Conservation (phyloP, 1,140 invertebrate species). For the Orchesella cincta region DNA sequence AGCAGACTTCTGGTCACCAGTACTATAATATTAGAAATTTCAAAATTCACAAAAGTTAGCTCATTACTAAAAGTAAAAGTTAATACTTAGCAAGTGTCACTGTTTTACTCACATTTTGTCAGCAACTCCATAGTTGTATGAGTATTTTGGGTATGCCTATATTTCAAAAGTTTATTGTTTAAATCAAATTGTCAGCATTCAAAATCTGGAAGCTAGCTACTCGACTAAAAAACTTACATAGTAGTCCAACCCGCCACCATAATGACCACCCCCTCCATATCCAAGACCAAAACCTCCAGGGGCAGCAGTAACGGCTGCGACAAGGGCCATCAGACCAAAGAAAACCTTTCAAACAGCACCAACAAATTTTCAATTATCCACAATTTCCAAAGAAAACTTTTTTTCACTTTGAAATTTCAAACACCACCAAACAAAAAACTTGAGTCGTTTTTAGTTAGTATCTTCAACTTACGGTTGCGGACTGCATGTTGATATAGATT, state of each 20-base stretch:
- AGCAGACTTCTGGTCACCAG: conserved; percentile 40
- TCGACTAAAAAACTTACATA: conserved; percentile 19
- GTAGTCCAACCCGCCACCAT: conserved; percentile 9
- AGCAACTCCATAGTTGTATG: conserved; percentile 53
- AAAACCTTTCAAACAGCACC: conserved; percentile 1
- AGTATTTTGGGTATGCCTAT: conserved; percentile 55
- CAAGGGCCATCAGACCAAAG: conserved; percentile 1
- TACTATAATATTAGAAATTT: background rate
- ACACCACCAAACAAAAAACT: too few relatives aligned
- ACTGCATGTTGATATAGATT: background rate
- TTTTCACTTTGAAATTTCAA: background rate
- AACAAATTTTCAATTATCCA: background rate
- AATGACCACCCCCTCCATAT: background rate
- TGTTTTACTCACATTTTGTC: conserved; percentile 50
- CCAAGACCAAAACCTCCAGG: background rate
- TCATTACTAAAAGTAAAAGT: background rate
- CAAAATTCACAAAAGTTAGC: background rate
- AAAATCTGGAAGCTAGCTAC: background rate
- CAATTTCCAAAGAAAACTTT: background rate
- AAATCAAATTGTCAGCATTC: background rate
- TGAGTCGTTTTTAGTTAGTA: too few relatives aligned
- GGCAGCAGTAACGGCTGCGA: conserved; percentile 8
- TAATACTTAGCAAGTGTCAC: background rate
- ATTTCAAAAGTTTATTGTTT: background rate
- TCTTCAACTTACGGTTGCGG: conserved; percentile 7